phyloP scores from a whole-genome alignment of 1,140 invertebrate genomes.

The Pseudomyrmex dendroicus region DNA sequence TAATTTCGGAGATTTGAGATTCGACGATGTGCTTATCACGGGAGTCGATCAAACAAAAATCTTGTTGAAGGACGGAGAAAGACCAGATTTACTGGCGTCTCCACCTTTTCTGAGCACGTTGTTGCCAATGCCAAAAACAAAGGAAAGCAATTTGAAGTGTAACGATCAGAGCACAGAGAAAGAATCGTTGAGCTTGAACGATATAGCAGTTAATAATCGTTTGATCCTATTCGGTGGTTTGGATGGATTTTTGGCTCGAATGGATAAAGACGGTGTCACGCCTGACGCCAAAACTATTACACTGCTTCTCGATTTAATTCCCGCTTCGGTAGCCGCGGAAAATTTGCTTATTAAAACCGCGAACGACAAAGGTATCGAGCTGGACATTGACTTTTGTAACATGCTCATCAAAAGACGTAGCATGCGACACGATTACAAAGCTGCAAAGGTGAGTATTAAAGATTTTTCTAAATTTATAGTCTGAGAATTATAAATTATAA shows the following conservation, averaged over 20 bases:
- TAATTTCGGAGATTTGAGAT: constrained; percentile 88
- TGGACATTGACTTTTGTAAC: constrained; percentile 94
- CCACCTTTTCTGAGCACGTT: constrained; percentile 74
- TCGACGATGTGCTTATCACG: constrained; percentile 84
- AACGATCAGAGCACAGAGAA: background rate
- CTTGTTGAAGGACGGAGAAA: constrained; percentile 50
- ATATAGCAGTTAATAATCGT: constrained; percentile 85
- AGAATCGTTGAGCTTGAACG: constrained; percentile 63
- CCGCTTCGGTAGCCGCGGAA: constrained; percentile 88
- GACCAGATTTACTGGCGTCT: constrained; percentile 76
- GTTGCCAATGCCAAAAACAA: background rate
- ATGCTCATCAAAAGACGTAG: constrained; percentile 93
- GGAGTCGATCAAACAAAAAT: constrained; percentile 45
- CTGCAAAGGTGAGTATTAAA: constrained; percentile 87
- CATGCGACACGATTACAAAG: constrained; percentile 87
- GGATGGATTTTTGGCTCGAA: constrained; percentile 89
- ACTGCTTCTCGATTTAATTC: constrained; percentile 90
- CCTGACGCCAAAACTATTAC: constrained; percentile 93
- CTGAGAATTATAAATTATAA: no score
- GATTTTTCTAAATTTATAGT: background rate
- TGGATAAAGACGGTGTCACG: constrained; percentile 88
- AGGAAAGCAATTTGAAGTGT: background rate
- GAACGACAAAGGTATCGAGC: constrained; percentile 83
- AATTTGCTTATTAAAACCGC: constrained; percentile 86
- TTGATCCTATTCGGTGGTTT: constrained; percentile 93